Conservation (phyloP, 2,113 vertebrate genomes). For the Pampusana beccarii region DNA sequence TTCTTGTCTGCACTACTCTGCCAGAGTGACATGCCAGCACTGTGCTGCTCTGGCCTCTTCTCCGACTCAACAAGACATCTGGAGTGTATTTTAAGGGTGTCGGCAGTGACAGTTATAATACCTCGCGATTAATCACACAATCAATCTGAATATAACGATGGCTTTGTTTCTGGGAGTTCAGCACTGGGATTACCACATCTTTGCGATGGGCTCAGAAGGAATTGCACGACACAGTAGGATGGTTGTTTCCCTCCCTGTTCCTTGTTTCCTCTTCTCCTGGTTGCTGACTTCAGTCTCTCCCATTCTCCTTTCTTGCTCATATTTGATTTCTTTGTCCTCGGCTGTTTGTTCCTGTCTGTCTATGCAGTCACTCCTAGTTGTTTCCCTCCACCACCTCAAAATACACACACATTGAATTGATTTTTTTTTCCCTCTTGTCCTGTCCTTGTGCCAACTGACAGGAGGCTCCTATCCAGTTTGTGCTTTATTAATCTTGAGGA, state of each 20-base stretch:
- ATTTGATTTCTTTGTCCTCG: not conserved
- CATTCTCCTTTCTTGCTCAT: not conserved
- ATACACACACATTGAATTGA: accelerated
- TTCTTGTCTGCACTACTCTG: not conserved
- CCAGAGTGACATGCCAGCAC: not conserved
- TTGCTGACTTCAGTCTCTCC: not conserved
- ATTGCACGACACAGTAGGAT: not conserved
- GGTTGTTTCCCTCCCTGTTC: not conserved
- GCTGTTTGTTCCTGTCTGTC: not conserved
- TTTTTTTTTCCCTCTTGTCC: not conserved
- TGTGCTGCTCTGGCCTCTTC: not conserved
- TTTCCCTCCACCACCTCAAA: not conserved
- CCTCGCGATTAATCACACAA: accelerated
- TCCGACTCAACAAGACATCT: not conserved
- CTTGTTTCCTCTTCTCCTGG: not conserved
- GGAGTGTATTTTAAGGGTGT: not conserved
- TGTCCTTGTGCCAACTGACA: not conserved
- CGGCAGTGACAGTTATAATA: not conserved
- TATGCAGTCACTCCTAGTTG: not conserved
- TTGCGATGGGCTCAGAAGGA: not conserved
- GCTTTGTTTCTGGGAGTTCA: not conserved
- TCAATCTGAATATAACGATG: not conserved
- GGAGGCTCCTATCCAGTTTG: not conserved
- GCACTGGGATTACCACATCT: accelerated
- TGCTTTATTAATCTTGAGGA: not conserved